These are phyloP conservation scores for Brachionus rubens DNA, from an alignment of 1,140 invertebrate species.

Conservation along the genomic window DNA sequence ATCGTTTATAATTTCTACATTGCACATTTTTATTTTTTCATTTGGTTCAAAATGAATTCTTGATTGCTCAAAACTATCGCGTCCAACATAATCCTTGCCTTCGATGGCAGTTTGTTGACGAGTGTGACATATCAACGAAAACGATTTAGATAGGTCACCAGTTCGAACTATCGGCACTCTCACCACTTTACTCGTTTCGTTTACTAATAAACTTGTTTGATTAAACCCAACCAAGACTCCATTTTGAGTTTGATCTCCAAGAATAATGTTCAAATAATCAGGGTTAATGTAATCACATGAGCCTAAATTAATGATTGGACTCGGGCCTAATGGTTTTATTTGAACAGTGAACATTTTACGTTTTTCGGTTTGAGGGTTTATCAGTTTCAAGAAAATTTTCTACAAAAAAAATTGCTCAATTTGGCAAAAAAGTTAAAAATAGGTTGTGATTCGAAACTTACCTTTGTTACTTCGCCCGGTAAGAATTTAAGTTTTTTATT, in stretches of 20 bases:
- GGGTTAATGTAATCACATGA: slow-evolving; percentile 21
- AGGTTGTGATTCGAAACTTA: neutral
- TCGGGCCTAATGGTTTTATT: neutral
- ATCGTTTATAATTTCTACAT: slow-evolving; percentile 60
- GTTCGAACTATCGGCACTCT: neutral
- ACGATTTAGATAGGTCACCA: slow-evolving; percentile 53
- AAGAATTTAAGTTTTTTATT: slow-evolving; percentile 24
- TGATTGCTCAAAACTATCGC: slow-evolving; percentile 53
- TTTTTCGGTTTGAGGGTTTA: neutral
- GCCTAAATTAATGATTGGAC: neutral
- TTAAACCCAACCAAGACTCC: neutral
- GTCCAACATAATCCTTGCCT: slow-evolving; percentile 55
- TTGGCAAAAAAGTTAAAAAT: no score
- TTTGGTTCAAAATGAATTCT: slow-evolving; percentile 58
- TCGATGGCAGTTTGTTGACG: slow-evolving; percentile 54
- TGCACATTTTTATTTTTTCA: slow-evolving; percentile 54
- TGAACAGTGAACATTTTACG: neutral
- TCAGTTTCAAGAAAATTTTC: neutral
- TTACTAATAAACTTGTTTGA: neutral
- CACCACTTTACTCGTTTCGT: neutral
- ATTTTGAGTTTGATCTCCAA: neutral
- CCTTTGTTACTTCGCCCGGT: slow-evolving; percentile 16
- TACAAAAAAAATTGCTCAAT: slow-evolving; percentile 7
- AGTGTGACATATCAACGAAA: slow-evolving; percentile 58
- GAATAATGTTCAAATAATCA: slow-evolving; percentile 14